Base-by-base conservation (phyloP, 1,140 invertebrate species). In the Pseudomyrmex sp. region DNA sequence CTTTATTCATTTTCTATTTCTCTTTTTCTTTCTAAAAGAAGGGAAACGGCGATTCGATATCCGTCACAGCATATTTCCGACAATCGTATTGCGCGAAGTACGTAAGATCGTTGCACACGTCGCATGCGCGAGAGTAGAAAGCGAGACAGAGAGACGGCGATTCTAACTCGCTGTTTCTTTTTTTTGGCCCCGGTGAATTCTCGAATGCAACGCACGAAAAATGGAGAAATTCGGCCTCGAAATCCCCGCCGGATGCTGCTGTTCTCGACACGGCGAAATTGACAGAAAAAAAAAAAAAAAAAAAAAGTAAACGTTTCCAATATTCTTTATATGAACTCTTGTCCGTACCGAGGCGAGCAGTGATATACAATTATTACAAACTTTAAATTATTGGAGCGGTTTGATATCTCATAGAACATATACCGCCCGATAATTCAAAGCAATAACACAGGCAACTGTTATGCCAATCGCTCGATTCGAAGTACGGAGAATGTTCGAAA, bases 191-290 rank as follows among this genome's bases (percentile, higher is more conserved):
- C 35, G 52, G 35, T 79, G 18, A 69, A 79, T n/a, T 59, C 35
- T 35, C 76, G 52, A 79, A 69, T n/a, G 75, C 75, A n/a, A 58
- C 63, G 52, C 35, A 61, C 20, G 76, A 70, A 80, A 72, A 80
- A 72, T 70, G 66, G 76, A 59, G 76, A 80, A 80, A 80, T 80
- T 80, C 4, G 54, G 46, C 76, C 46, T 80, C 76, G 66, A 80
- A 80, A 80, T 72, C 68, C 46, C 26, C 56, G 70, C n/a, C n/a
- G n/a, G n/a, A n/a, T n/a, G n/a, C n/a, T n/a, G n/a, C n/a, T n/a
- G n/a, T n/a, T n/a, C n/a, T n/a, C n/a, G n/a, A n/a, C n/a, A n/a
- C n/a, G n/a, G n/a, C n/a, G n/a, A n/a, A n/a, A n/a, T n/a, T n/a
- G n/a, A n/a, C n/a, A n/a, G n/a, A n/a, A n/a, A n/a, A n/a, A n/a